Base-by-base conservation (phyloP, 2,888 invertebrate genomes). In the Sinelater perroti region DNA sequence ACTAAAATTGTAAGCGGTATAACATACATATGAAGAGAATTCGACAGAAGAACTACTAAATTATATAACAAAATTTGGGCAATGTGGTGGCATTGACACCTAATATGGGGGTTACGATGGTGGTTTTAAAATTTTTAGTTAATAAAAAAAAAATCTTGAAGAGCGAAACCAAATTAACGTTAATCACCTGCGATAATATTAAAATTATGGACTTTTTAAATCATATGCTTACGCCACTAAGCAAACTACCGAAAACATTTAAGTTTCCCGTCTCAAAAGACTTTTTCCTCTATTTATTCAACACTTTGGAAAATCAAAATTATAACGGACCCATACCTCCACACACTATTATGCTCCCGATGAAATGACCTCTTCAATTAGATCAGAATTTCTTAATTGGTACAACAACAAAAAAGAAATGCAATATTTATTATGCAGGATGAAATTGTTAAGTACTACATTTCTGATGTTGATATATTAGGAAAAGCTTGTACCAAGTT, bases 281-380 rank as follows among this genome's bases (percentile, higher is more conserved):
- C 7, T 52, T 45, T 44, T 57, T 57, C 38, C 51, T 38, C 1
- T 46, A 57, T 31, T 38, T 28, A 1, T 52, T 58, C 26, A 58
- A 58, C 18, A 58, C 38, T 1, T n/a, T 21, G 8, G 24, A 13
- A 7, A 58, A 58, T 35, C 28, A 53, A 51, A 56, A 65, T 47
- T 70, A 71, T 49, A 47, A 64, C 3, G 69, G 69, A 0, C 33
- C 4, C 5, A 46, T 35, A 5, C 57, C 52, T 2, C 38, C n/a
- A 2, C 16, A 2, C 6, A 24, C 2, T 54, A 46, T 54, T 58
- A 54, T 18, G 30, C 35, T 13, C 35, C 51, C 7, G 45, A 56
- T 38, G 30, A 18, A 2, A 56, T 56, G 56, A 11, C 28, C 18
- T 21, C 31, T 11, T 10, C 28, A 14, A 21, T 14, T 7, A 26